Base-by-base conservation (phyloP, 1,140 invertebrate genomes). In the Kradibia gibbosae region DNA sequence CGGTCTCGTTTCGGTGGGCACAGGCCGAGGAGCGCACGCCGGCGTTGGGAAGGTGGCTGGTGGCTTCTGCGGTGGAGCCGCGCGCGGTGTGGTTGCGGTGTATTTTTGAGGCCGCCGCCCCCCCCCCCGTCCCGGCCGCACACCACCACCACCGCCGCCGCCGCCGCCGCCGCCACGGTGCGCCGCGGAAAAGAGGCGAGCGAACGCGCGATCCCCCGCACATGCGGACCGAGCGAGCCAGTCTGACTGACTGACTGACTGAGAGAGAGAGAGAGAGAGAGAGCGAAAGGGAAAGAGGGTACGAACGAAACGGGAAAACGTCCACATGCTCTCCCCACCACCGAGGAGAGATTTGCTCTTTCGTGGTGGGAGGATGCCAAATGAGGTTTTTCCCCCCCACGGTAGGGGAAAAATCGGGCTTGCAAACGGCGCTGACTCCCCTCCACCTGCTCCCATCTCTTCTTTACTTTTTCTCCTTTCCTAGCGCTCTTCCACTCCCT, bases 61-160 rank as follows among this genome's bases (percentile, higher is more conserved):
- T 88, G 91, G 91, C 91, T 91, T 90, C 90, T 91, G 90, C 89
- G 91, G 91, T 91, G 87, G 90, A 91, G 87, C 90, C 90, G 89
- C 89, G 89, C 90, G 90, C 89, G 90, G 90, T 91, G 89, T 91
- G 90, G 91, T 91, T 91, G 90, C 91, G 90, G 90, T 91, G 89
- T 91, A 91, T 91, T 91, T 91, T 91, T 91, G 90, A 91, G 90
- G 89, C 90, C 90, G 88, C 91, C 90, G 89, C 90, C 90, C 89
- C 89, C 85, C n/a, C n/a, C n/a, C n/a, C 89, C n/a, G n/a, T n/a
- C n/a, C 89, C 85, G 86, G 86, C 87, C 87, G 84, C 84, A 84
- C 83, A 85, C 86, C 86, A 85, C 85, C 85, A 83, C 83, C 85
- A 82, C 85, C 76, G 81, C 84, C 85, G 78, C 86, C 86, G 77